Percentiles rank a stretch among this genome's conserved stretches.
phyloP scores from a whole-genome alignment of 2,888 invertebrate species.

The Steromphala cineraria region DNA sequence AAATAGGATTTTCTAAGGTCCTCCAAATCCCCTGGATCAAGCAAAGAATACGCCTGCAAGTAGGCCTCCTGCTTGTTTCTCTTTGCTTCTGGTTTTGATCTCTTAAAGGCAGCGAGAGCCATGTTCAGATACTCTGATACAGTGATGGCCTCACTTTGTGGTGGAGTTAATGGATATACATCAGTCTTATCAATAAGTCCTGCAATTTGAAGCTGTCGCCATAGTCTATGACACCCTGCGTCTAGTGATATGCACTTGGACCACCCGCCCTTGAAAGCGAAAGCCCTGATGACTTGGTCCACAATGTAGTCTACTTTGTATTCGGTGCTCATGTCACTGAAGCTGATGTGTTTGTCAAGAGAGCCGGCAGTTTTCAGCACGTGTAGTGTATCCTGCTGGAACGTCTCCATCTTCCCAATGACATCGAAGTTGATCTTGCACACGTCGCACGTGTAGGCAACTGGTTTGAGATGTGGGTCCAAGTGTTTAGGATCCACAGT shows the following conservation, averaged over 20 bases:
- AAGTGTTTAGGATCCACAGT: background rate
- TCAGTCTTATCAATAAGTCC: background rate
- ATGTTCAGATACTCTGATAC: background rate
- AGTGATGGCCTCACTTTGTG: background rate
- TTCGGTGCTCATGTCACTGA: background rate
- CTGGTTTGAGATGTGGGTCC: background rate
- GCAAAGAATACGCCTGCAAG: background rate
- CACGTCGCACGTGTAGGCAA: background rate
- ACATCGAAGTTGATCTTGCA: background rate
- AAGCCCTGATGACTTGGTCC: background rate
- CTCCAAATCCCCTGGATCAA: background rate
- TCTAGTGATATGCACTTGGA: background rate
- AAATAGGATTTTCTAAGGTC: background rate
- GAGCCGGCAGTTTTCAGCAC: background rate
- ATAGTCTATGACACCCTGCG: background rate
- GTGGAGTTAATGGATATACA: background rate
- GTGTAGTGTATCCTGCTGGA: background rate
- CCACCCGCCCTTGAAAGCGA: background rate
- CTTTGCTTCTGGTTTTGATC: background rate
- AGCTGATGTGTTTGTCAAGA: background rate
- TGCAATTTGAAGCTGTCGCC: background rate
- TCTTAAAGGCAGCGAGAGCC: background rate
- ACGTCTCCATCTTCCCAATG: background rate
- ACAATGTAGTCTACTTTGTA: slow-evolving; percentile 7
- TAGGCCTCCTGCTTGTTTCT: background rate